These are phyloP conservation scores for Calephelis nemesis DNA, from an alignment of 1,140 invertebrate genomes.

Conservation along the genomic window DNA sequence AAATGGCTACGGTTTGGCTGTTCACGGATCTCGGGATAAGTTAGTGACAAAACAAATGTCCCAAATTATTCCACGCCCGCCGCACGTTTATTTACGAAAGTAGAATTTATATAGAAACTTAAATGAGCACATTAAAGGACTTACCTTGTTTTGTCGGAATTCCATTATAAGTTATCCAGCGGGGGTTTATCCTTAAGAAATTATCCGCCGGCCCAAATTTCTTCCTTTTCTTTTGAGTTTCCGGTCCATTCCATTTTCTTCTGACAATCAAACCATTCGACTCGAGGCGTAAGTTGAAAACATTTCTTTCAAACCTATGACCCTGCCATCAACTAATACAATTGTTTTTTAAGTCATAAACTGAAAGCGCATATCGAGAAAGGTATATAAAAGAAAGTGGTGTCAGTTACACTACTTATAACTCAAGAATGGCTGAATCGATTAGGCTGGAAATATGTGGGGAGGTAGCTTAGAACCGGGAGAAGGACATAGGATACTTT, in stretches of 20 bases:
- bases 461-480: too few species aligned
- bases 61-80: slow-evolving; percentile 11
- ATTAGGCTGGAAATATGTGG: too few species aligned
- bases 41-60: slow-evolving; percentile 14
- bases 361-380: slow-evolving; percentile 3
- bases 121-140: slow-evolving; percentile 25
- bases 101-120: slow-evolving; percentile 21
- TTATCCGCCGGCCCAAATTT: slow-evolving; percentile 45
- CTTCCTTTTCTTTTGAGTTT: slow-evolving; percentile 43
- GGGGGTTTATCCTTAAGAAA: slow-evolving; percentile 39
- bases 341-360: slow-evolving; percentile 28
- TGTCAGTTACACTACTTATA: too few species aligned
- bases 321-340: slow-evolving; percentile 67
- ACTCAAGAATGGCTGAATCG: too few species aligned
- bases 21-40: background rate
- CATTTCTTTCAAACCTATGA: slow-evolving; percentile 55
- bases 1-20: too few species aligned
- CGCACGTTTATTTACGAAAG: slow-evolving; percentile 16
- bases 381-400: too few species aligned
- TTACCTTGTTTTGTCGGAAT: slow-evolving; percentile 33
- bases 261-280: slow-evolving; percentile 58
- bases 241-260: slow-evolving; percentile 55
- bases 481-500: too few species aligned
- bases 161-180: slow-evolving; percentile 43
- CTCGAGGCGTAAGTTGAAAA: slow-evolving; percentile 51